Evolutionary conservation across 2,888 invertebrate genomes (phyloP).

Genomic region (Monoplex corrugatus): DNA sequence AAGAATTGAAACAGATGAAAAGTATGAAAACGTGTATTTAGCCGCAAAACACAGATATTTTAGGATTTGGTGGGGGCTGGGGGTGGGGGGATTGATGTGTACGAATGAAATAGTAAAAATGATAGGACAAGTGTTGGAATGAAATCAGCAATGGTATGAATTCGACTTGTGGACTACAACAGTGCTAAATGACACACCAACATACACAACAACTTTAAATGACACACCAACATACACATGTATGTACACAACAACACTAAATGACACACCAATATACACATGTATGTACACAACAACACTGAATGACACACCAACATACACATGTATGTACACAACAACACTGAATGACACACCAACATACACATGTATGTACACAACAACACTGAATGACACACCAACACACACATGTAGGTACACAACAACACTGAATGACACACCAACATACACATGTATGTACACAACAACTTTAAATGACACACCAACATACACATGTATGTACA

Average conservation of each 20-base stretch:
- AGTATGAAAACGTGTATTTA: no score
- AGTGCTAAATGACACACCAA: no score
- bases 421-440: not conserved
- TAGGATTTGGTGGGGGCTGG: no score
- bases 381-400: not conserved
- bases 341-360: not conserved
- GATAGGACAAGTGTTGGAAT: no score
- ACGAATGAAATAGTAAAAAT: no score
- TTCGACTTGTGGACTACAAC: no score
- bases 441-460: not conserved
- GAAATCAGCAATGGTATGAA: no score
- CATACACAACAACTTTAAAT: not conserved
- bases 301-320: not conserved
- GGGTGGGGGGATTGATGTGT: no score
- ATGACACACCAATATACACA: not conserved
- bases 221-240: not conserved
- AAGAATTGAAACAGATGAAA: no score
- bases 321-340: not conserved
- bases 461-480: no score
- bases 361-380: not conserved
- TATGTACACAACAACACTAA: not conserved
- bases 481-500: not conserved
- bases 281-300: not conserved
- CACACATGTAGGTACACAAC: not conserved
- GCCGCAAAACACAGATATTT: no score